Base-by-base conservation (phyloP, 2,113 vertebrate genomes). In the Perca schrenkii region DNA sequence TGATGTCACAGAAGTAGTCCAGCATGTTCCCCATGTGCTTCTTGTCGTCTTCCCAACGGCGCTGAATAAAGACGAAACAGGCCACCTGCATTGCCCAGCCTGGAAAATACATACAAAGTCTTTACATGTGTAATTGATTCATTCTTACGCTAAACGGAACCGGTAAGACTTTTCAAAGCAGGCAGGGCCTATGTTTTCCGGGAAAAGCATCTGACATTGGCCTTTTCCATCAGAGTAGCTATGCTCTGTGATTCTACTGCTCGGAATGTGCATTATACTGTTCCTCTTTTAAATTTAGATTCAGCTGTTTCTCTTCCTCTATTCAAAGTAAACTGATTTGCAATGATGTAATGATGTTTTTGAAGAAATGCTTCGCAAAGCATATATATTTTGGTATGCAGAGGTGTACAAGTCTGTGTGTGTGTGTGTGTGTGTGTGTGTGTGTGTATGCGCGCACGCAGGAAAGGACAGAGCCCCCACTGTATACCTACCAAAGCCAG, bases 31-130 rank as follows among this genome's bases (percentile, higher is more conserved):
- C 96, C 90, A 99, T 94, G 93, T 99, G 98, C 69, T 79, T 93
- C 89, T 94, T 97, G 92, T 99, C 98, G 28, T 96, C 93, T 79
- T 98, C 97, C 98, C 98, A 99, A 58, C 94, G 97, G n/a, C 98
- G 96, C 12, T 96, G 96, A 91, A 99, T 96, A 82, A 99, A 99
- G 91, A 99, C 93, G 82, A 98, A 99, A 84, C 97, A 97, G 88
- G 97, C 98, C 91, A 97, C 96, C 90, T 99, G 98, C 98, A 99
- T 99, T 0, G 98, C 98, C 98, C 98, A 99, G 85, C 98, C 98
- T 99, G 70, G 15, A 62, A 73, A 31, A 77, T 6, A 79, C 40
- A 85, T 8, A 52, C 40, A 83, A 65, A 34, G 53, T 64, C 11
- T 79, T 84, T 12, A 65, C 53, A 36, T 36, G 15, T 58, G 4